Conservation (phyloP, 2,797 vertebrate genomes). For the Salarias fasciatus region DNA sequence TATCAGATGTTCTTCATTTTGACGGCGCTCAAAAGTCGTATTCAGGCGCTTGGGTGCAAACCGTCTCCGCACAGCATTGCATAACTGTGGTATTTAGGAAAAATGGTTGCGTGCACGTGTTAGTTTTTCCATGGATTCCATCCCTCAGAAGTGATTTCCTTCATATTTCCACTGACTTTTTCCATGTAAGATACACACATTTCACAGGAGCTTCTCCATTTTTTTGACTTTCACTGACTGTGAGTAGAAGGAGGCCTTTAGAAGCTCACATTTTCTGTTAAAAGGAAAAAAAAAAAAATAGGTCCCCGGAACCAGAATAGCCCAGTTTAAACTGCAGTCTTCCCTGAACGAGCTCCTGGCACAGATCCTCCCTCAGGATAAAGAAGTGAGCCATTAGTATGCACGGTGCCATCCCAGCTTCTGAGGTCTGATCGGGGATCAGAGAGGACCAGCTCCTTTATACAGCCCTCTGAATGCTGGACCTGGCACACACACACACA, state of each 20-base stretch:
- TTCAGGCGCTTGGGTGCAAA: slow-evolving; percentile 24
- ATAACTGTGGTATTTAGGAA: slow-evolving; percentile 11
- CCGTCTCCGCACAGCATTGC: slow-evolving; percentile 18
- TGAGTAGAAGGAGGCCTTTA: background rate
- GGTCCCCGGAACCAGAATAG: slow-evolving; percentile 28
- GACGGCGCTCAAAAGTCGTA: slow-evolving; percentile 3
- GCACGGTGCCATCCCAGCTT: slow-evolving; percentile 75
- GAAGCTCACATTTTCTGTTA: background rate
- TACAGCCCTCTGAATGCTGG: slow-evolving; percentile 63
- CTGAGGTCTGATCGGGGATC: slow-evolving; percentile 70
- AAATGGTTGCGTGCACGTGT: slow-evolving; percentile 7
- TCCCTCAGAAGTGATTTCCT: slow-evolving; percentile 28
- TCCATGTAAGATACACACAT: slow-evolving; percentile 41
- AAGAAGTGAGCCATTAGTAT: slow-evolving; percentile 72
- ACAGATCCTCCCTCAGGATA: slow-evolving; percentile 50
- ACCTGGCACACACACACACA: slow-evolving; percentile 40
- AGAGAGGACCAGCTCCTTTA: slow-evolving; percentile 76
- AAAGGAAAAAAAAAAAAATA: background rate
- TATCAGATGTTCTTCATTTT: slow-evolving; percentile 27
- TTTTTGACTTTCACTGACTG: background rate
- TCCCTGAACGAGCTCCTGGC: slow-evolving; percentile 60
- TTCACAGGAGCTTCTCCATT: slow-evolving; percentile 26
- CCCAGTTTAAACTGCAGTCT: slow-evolving; percentile 42
- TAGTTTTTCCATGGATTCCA: slow-evolving; percentile 34
- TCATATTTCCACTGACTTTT: slow-evolving; percentile 38